Evolutionary conservation across 1,140 invertebrate species (phyloP), one percentile per base, ranked within the genome.

Genomic region (Varroa destructor): DNA sequence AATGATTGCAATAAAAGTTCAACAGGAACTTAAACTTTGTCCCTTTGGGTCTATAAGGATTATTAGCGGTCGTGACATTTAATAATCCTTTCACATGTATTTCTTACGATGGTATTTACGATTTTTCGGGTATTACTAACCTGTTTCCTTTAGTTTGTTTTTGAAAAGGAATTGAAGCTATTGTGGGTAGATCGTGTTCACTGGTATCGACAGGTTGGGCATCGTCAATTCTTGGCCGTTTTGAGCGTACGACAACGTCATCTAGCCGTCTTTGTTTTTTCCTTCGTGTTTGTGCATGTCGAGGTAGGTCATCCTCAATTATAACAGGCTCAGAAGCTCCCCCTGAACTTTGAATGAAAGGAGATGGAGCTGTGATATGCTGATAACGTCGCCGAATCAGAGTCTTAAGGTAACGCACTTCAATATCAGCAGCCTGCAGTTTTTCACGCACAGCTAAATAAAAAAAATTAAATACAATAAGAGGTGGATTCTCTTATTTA

Each of bases 381-480:
- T 67, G 61, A 46, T 43, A 67, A 25, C 61, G 61, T 8, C 36
- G 10, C 3, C 46, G 40, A 2, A 67, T 46, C 61, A 67, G 12
- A 46, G 14, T 3, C 36, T 67, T 67, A 12, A 67, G 61, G 46
- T 67, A 37, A 40, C 61, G 61, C 10, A 67, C 37, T 40, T 67
- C 61, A 46, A 46, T 46, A 67, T 67, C 61, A 46, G 61, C 61
- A 46, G 61, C 61, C 8, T 67, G 12, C 40, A 67, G 61, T 40
- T 46, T 67, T 8, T 67, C 61, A n/a, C 61, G 61, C 3, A 67
- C 37, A 67, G 61, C 61, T 67, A 8, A 12, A n/a, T 56, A 12
- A 14, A 58, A 42, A 42, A 3, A 42, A 58, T 6, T 37, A 58
- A 58, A 4, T 12, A 25, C 14, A 12, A 56, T 12, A n/a, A 56